Evolutionary conservation across 2,113 vertebrate species (phyloP).

Genomic region (Motacilla tschutschensis): DNA sequence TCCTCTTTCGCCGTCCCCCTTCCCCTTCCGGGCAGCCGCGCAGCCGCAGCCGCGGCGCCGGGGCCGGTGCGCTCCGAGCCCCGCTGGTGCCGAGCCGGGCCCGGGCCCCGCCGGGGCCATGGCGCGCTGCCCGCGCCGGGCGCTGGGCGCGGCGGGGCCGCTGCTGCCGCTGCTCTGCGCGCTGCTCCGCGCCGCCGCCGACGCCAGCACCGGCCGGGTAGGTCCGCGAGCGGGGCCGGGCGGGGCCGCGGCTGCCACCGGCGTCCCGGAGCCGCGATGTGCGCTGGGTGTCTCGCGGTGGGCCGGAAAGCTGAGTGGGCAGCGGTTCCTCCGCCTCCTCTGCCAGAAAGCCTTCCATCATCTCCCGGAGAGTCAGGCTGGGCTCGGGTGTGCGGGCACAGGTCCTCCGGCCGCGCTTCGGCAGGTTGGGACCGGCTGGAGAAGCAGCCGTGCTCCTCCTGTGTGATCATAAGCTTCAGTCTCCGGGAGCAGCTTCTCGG

Average conservation of each 20-base stretch:
- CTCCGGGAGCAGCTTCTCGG: background rate
- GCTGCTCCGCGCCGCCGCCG: conserved; percentile 17
- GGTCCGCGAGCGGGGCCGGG: background rate
- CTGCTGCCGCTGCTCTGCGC: conserved; percentile 17
- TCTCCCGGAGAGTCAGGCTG: background rate
- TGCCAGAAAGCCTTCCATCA: background rate
- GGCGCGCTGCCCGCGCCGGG: background rate
- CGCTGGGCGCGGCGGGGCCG: background rate
- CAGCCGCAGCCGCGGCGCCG: background rate
- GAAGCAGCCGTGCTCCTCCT: background rate
- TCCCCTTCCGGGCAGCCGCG: background rate
- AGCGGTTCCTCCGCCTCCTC: background rate
- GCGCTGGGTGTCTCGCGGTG: background rate
- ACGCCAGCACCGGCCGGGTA: conserved; percentile 15
- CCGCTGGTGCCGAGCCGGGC: background rate
- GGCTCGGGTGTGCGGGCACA: background rate
- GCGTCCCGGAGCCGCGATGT: background rate
- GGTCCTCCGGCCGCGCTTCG: background rate
- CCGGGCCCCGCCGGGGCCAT: background rate
- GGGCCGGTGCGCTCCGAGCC: background rate
- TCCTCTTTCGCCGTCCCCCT: background rate
- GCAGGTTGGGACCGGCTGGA: background rate
- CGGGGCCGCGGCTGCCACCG: background rate
- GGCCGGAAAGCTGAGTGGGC: background rate
- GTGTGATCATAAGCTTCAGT: background rate